Conservation (phyloP, 2,888 invertebrate genomes). For the Ochropleura plecta region DNA sequence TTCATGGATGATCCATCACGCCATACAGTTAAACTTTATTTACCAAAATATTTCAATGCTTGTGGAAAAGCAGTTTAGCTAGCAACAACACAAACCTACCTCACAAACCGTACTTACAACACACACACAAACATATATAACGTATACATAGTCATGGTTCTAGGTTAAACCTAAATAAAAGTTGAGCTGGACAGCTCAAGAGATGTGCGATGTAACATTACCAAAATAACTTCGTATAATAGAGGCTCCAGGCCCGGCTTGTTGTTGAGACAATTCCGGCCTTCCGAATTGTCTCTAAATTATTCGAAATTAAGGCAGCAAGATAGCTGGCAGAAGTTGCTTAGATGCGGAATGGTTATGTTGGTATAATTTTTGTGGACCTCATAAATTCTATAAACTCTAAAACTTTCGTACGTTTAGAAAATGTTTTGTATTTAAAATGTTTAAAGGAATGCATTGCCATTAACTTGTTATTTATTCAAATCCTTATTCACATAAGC, state of each 20-base stretch:
- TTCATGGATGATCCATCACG: too few species aligned
- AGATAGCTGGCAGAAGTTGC: constrained; percentile 22
- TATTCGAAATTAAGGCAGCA: constrained; percentile 44
- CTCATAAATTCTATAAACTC: constrained; percentile 1
- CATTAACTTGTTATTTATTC: background rate
- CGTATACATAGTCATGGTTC: too few species aligned
- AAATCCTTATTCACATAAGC: background rate
- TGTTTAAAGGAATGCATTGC: background rate
- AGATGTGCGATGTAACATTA: constrained; percentile 44
- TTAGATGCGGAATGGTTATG: constrained; percentile 23
- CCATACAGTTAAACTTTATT: too few species aligned
- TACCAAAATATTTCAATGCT: background rate
- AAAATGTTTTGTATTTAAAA: background rate
- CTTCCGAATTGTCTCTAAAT: constrained; percentile 46
- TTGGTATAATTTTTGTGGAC: constrained; percentile 19
- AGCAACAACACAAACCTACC: background rate
- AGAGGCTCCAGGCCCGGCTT: constrained; percentile 31
- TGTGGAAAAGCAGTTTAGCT: background rate
- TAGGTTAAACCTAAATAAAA: constrained; percentile 42
- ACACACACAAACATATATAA: too few species aligned
- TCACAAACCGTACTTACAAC: background rate
- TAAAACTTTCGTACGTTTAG: background rate
- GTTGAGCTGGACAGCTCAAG: constrained; percentile 37
- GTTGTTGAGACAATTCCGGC: constrained; percentile 40
- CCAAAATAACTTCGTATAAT: constrained; percentile 54